Conservation (phyloP, 2,113 vertebrate species). For the Heterocephalus glaber region DNA sequence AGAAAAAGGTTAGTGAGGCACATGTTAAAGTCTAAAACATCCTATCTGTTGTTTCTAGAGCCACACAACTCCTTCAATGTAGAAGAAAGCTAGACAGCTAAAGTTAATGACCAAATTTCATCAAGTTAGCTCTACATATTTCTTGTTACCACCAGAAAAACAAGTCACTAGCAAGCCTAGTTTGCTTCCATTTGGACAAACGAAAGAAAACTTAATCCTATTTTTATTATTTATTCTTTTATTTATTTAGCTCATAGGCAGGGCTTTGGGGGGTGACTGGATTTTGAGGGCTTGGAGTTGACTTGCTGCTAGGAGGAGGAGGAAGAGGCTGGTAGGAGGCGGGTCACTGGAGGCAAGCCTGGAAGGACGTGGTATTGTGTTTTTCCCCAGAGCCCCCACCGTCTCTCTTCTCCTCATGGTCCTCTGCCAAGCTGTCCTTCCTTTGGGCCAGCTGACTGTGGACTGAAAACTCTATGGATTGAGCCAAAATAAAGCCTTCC, state of each 20-base stretch:
- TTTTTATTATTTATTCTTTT: not conserved
- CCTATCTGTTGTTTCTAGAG: not conserved
- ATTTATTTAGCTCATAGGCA: not conserved
- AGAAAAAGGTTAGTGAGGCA: not conserved
- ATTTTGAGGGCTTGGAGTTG: no score
- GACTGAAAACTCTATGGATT: not conserved
- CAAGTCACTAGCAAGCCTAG: not conserved
- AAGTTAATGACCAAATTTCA: constrained; percentile 3
- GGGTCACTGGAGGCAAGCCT: no score
- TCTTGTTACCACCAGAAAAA: not conserved
- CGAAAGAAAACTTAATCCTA: not conserved
- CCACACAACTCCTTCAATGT: not conserved
- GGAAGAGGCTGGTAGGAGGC: no score
- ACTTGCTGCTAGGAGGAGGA: no score
- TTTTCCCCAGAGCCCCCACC: no score
- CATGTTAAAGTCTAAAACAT: not conserved
- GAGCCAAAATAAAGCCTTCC: not conserved
- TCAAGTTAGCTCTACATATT: not conserved
- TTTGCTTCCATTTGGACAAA: not conserved
- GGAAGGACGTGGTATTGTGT: no score
- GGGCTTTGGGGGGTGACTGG: no score
- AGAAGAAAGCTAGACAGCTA: not conserved
- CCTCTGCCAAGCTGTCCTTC: not conserved
- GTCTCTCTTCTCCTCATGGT: not conserved
- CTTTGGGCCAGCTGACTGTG: not conserved